phyloP scores from a whole-genome alignment of 2,113 vertebrate genomes.

The Ageneiosus marmoratus region DNA sequence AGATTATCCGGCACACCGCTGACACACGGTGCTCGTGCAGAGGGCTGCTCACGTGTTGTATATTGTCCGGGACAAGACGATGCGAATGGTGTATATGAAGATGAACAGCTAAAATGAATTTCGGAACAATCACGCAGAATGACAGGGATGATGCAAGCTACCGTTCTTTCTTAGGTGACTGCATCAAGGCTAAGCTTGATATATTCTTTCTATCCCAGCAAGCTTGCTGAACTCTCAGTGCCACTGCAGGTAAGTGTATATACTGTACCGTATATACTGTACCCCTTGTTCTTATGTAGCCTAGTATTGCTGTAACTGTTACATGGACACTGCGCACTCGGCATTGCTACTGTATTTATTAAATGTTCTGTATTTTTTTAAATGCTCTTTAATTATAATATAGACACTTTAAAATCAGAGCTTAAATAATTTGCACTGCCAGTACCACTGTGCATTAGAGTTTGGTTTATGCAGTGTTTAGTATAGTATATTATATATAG shows the following conservation, averaged over 20 bases:
- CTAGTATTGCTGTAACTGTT: neutral
- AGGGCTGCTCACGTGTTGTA: neutral
- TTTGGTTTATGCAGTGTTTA: neutral
- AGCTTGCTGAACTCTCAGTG: slow-evolving; percentile 15
- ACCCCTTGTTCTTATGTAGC: neutral
- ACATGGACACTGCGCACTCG: neutral
- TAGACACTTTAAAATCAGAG: neutral
- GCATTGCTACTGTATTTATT: neutral
- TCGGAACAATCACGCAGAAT: neutral
- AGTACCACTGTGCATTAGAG: neutral
- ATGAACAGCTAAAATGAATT: neutral
- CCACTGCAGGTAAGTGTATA: slow-evolving; percentile 12
- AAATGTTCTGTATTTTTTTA: neutral
- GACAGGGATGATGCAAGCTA: neutral
- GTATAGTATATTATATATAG: neutral
- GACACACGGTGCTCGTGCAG: neutral
- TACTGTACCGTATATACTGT: neutral
- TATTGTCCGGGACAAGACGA: neutral
- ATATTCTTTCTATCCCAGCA: slow-evolving; percentile 5
- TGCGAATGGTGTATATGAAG: neutral
- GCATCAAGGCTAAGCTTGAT: slow-evolving; percentile 20
- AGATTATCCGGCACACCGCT: neutral
- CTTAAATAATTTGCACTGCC: neutral
- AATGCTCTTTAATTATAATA: neutral
- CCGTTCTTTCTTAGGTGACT: slow-evolving; percentile 7